Conservation (phyloP, 2,113 vertebrate genomes). For the pig (Sus scrofa) region T2T-Sscrofa CM000824.6:139154001-139154500, state of each 20-base stretch:
- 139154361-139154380: background rate
- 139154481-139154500: background rate
- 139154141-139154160: background rate
- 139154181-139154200: background rate
- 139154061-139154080: conserved; percentile 29
- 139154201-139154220: background rate
- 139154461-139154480: background rate
- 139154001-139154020: conserved; percentile 34
- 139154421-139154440: background rate
- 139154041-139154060: conserved; percentile 54
- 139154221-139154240: background rate
- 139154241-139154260: background rate
- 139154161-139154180: conserved; percentile 11
- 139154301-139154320: background rate
- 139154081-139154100: conserved; percentile 20
- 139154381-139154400: background rate
- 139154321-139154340: background rate
- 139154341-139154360: background rate
- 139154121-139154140: background rate
- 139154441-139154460: background rate
- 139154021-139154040: conserved; percentile 38
- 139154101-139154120: background rate
- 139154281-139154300: background rate
- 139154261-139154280: background rate
- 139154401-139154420: background rate